A percentile compares a stretch with the other conserved stretches of the same genome.
phyloP scores from a whole-genome alignment of 2,797 vertebrate species.

The Hippocampus kuda region DNA sequence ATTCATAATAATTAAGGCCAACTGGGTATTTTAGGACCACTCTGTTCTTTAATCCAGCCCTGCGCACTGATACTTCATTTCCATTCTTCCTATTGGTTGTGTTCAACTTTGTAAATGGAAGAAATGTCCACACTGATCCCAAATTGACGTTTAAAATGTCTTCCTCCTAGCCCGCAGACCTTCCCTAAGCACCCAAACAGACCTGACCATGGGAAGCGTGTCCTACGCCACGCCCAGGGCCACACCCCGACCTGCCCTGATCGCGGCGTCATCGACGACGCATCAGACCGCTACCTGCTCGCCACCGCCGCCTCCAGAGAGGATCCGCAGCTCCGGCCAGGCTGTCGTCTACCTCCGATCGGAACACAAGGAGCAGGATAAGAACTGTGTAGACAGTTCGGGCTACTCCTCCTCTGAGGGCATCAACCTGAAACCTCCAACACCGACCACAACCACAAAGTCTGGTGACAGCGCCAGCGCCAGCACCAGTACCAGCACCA shows the following conservation, averaged over 20 bases:
- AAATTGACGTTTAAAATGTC: neutral
- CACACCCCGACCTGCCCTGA: conserved; percentile 44
- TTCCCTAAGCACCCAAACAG: conserved; percentile 4
- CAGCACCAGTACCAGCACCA: neutral
- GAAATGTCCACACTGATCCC: neutral
- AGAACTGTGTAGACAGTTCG: conserved; percentile 49
- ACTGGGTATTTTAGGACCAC: no score
- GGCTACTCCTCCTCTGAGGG: conserved; percentile 65
- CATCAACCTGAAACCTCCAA: conserved; percentile 8
- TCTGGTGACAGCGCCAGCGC: neutral
- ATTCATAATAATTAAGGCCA: no score
- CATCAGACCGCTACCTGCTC: conserved; percentile 13
- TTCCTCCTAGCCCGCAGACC: conserved; percentile 21
- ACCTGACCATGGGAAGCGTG: conserved; percentile 20
- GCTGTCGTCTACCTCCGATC: conserved; percentile 18
- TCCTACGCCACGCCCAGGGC: conserved; percentile 10
- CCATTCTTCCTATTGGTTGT: no score
- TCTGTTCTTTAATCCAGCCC: no score
- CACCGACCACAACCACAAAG: neutral
- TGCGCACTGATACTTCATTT: no score
- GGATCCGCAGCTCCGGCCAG: conserved; percentile 10
- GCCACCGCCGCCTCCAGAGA: conserved; percentile 11
- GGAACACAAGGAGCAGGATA: conserved; percentile 18
- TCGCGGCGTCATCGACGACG: conserved; percentile 5
- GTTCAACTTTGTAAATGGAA: neutral